phyloP scores from a whole-genome alignment of 2,888 invertebrate genomes.

The Lasioglossum zephyrum region DNA sequence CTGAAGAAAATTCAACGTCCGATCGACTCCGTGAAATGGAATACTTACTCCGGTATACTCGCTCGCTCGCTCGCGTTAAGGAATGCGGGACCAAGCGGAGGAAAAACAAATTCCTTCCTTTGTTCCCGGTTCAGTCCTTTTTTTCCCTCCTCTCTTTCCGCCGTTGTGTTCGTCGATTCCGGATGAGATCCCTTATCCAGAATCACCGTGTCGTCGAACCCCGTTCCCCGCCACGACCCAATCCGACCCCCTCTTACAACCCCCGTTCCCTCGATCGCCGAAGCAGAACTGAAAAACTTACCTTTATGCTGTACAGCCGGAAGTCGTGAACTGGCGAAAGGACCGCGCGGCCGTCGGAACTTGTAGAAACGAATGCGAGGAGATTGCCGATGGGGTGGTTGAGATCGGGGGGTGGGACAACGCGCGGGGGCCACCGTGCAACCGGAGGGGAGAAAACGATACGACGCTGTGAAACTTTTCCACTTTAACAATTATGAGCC shows the following conservation, averaged over 20 bases:
- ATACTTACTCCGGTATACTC: conserved; percentile 23
- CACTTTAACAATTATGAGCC: conserved; percentile 82
- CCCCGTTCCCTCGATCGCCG: conserved; percentile 41
- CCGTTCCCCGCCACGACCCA: neutral
- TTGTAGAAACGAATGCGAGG: conserved; percentile 64
- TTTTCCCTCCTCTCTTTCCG: neutral
- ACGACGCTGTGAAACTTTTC: conserved; percentile 79
- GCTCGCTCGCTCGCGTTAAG: conserved; percentile 26
- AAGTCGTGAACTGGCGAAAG: conserved; percentile 72
- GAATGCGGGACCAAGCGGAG: neutral
- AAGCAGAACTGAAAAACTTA: conserved; percentile 56
- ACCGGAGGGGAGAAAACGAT: conserved; percentile 58
- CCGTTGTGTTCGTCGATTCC: conserved; percentile 22
- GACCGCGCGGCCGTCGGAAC: conserved; percentile 59
- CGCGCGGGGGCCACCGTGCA: conserved; percentile 6
- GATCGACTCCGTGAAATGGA: conserved; percentile 36
- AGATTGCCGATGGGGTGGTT: conserved; percentile 36
- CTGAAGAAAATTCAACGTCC: conserved; percentile 42
- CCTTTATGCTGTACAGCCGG: conserved; percentile 58
- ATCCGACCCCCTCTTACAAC: neutral
- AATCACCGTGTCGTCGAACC: conserved; percentile 14
- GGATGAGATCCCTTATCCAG: conserved; percentile 23
- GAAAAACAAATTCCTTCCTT: conserved; percentile 1
- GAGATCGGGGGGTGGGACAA: neutral
- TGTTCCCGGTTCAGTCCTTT: neutral